Evolutionary conservation across 2,888 invertebrate species (phyloP), one percentile per base, ranked within the genome.

Genomic region (Amiota minor): DNA sequence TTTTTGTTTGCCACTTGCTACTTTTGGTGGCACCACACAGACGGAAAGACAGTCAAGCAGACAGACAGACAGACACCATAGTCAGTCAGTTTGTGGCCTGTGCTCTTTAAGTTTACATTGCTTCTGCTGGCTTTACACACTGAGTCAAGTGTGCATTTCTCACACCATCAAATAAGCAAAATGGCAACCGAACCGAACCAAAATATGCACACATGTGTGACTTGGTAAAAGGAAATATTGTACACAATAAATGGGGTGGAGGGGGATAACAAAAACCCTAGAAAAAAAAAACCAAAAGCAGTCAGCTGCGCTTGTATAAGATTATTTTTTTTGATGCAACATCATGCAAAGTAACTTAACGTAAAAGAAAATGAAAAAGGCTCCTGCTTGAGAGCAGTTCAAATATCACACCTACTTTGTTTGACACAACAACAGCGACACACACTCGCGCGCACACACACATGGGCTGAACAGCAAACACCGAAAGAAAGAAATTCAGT

Each of bases 331-430:
- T 47, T 46, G 45, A n/a, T n/a, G 46, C 45, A 65, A 49, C 20
- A 20, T 50, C 53, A 53, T 68, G 47, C 71, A 53, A 74, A 72
- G 75, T 71, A 75, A 75, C 74, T 72, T 73, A 70, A 74, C 69
- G 75, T 75, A 76, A 77, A 35, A 35, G 81, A 59, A 16, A 23
- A 20, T 20, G 55, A n/a, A 61, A 35, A 61, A 64, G 53, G 53
- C 67, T 69, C 53, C 73, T 70, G 59, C 59, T 81, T 76, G 83
- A 86, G 86, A 86, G 86, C 80, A 86, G 86, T 83, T 86, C 81
- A 86, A 86, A 86, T 81, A 86, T 86, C 76, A 86, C 86, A 86
- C 86, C 86, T 83, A 79, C 75, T 71, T 35, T 35, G 35, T 35
- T 35, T 35, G 35, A 23, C 70, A 70, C 61, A 45, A 59, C 20